A percentile compares a stretch with the other conserved stretches of the same genome.
Evolutionary conservation across 2,888 invertebrate species (phyloP).

Genomic region (Heliconius erato): DNA sequence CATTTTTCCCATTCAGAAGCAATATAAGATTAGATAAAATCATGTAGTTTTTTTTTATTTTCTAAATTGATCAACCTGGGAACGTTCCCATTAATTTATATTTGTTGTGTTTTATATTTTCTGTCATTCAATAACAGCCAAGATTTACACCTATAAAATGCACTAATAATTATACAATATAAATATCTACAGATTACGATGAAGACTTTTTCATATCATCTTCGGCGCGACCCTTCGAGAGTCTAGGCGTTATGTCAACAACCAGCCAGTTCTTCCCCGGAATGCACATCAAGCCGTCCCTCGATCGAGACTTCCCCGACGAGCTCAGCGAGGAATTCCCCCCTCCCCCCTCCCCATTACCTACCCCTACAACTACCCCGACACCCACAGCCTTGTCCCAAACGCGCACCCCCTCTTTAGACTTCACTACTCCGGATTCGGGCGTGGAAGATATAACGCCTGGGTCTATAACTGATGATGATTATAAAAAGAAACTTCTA

Average conservation of each 20-base stretch:
- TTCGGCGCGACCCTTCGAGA: slow-evolving; percentile 90
- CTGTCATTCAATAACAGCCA: not conserved
- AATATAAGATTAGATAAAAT: too few species aligned
- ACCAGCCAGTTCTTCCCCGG: slow-evolving; percentile 91
- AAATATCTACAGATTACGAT: slow-evolving; percentile 77
- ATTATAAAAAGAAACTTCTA: slow-evolving; percentile 65
- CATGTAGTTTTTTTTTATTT: too few species aligned
- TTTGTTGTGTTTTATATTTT: not conserved
- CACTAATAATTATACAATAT: not conserved
- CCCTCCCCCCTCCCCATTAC: slow-evolving; percentile 58
- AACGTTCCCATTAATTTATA: too few species aligned
- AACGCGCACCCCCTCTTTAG: slow-evolving; percentile 71
- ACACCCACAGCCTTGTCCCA: slow-evolving; percentile 56
- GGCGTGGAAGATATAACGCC: slow-evolving; percentile 88
- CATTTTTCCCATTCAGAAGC: too few species aligned
- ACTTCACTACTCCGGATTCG: slow-evolving; percentile 87
- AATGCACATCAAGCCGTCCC: slow-evolving; percentile 71
- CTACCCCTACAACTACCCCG: slow-evolving; percentile 43
- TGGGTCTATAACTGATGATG: slow-evolving; percentile 74
- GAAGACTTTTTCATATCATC: slow-evolving; percentile 92
- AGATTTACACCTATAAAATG: not conserved
- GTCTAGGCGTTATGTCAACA: slow-evolving; percentile 81
- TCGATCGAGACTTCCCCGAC: slow-evolving; percentile 64
- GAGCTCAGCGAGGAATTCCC: slow-evolving; percentile 64
- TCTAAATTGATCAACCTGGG: too few species aligned